Percentiles rank a stretch among this genome's conserved stretches.
These are phyloP conservation scores for Minunthozetes semirufus DNA, from an alignment of 2,888 invertebrate species.

Conservation along the genomic window DNA sequence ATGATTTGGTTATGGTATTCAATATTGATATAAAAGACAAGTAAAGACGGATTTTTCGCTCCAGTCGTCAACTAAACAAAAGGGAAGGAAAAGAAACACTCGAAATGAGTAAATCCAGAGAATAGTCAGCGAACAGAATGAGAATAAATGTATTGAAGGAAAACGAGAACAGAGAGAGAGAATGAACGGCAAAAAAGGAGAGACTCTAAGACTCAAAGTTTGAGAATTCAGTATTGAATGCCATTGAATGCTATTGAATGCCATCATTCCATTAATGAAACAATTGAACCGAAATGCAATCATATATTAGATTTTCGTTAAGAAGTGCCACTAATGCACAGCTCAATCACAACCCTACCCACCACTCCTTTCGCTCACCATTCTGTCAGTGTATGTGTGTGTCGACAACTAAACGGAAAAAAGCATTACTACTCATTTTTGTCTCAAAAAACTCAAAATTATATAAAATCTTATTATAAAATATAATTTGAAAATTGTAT, in stretches of 20 bases:
- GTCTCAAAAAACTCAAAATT: too few species aligned
- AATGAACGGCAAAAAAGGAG: too few species aligned
- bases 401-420: too few species aligned
- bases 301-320: conserved; percentile 6
- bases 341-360: not conserved
- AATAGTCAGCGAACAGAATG: not conserved
- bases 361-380: not conserved
- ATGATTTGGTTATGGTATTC: conserved; percentile 5
- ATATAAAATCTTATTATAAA: too few species aligned
- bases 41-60: conserved; percentile 12
- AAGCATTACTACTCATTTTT: too few species aligned
- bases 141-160: not conserved
- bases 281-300: conserved; percentile 6
- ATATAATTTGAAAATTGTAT: too few species aligned
- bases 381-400: too few species aligned
- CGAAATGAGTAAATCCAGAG: conserved; percentile 1
- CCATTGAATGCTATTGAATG: too few species aligned
- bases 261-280: conserved; percentile 12
- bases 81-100: conserved; percentile 10
- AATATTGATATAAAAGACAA: not conserved
- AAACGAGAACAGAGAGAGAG: not conserved
- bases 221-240: not conserved
- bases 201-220: not conserved
- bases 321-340: conserved; percentile 12
- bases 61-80: conserved; percentile 6